phyloP scores from a whole-genome alignment of 2,797 vertebrate species.

The Sardinella longiceps region DNA sequence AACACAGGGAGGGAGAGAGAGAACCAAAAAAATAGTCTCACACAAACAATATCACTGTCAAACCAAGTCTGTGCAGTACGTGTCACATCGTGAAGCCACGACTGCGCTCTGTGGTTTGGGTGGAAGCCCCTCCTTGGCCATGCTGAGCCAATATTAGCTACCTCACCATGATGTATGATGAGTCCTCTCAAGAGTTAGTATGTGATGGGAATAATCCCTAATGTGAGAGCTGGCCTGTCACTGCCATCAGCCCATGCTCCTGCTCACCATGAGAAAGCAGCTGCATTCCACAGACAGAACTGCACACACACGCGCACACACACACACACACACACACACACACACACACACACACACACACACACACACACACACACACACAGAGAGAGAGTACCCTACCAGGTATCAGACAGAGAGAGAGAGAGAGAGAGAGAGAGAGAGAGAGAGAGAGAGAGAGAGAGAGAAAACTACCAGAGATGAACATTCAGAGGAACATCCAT shows the following conservation, averaged over 20 bases:
- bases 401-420: no score
- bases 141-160: background rate
- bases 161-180: background rate
- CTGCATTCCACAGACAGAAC: background rate
- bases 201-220: background rate
- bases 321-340: background rate
- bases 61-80: background rate
- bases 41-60: slow-evolving; percentile 8
- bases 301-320: background rate
- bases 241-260: background rate
- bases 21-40: background rate
- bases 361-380: no score
- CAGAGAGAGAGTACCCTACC: no score
- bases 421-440: no score
- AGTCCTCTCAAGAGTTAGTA: background rate
- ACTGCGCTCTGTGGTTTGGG: background rate
- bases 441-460: no score
- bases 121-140: background rate
- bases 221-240: background rate
- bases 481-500: background rate
- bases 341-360: no score
- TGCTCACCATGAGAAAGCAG: background rate
- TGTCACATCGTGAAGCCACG: background rate
- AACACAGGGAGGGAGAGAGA: background rate
- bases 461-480: background rate